These are phyloP conservation scores for Iphiclides podalirius DNA, from an alignment of 2,888 invertebrate genomes.

Conservation along the genomic window DNA sequence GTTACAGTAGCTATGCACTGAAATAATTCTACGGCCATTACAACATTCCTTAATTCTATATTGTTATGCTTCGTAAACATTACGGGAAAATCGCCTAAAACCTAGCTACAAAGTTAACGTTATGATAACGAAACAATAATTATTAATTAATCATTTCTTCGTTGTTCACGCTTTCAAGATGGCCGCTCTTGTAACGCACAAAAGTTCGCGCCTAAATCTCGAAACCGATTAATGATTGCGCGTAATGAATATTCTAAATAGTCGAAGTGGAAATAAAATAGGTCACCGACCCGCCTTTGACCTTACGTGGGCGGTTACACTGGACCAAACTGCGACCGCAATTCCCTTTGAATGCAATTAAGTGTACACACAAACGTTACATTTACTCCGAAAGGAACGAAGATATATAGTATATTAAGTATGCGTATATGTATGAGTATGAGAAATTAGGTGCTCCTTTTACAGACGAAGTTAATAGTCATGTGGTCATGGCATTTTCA, in stretches of 20 bases:
- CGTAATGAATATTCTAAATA: constrained; percentile 27
- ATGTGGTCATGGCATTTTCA: too few species aligned
- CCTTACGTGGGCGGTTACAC: constrained; percentile 1
- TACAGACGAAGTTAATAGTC: too few species aligned
- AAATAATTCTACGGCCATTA: background rate
- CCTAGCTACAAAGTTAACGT: background rate
- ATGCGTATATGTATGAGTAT: too few species aligned
- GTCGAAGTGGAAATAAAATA: constrained; percentile 24
- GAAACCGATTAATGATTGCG: constrained; percentile 17
- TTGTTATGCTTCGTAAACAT: too few species aligned
- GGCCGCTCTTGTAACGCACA: constrained; percentile 12
- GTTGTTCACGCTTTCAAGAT: constrained; percentile 15
- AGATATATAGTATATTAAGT: too few species aligned
- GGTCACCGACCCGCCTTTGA: constrained; percentile 25
- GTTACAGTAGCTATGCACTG: constrained; percentile 27
- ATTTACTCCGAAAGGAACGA: too few species aligned
- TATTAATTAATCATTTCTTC: constrained; percentile 3
- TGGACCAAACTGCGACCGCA: background rate
- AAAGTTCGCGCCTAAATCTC: constrained; percentile 9
- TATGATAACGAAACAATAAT: background rate
- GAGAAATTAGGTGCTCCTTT: too few species aligned
- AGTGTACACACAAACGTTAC: too few species aligned
- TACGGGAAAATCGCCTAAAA: background rate
- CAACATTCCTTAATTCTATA: too few species aligned
- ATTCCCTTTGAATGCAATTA: constrained; percentile 8